A percentile compares a stretch with the other conserved stretches of the same genome.
These are phyloP conservation scores for Eueremaeus valkanovi DNA, from an alignment of 2,888 invertebrate species.

Conservation along the genomic window DNA sequence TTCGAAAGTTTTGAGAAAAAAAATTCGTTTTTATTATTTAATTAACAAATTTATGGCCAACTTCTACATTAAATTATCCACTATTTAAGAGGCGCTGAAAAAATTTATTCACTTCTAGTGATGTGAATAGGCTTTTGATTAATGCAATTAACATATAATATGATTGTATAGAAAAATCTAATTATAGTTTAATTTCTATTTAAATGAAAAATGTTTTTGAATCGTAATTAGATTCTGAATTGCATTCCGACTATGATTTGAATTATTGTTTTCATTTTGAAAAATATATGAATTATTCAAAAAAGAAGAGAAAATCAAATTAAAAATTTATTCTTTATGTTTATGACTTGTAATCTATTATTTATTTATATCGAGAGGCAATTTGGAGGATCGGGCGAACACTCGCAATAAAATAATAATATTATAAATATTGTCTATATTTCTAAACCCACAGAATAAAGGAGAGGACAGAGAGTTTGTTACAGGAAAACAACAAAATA, in stretches of 20 bases:
- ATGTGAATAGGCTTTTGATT: not conserved
- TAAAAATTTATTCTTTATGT: not conserved
- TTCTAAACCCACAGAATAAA: not conserved
- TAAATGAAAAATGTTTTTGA: too few species aligned
- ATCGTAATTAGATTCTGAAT: not conserved
- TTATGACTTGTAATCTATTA: not conserved
- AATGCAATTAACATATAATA: not conserved
- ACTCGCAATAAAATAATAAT: not conserved
- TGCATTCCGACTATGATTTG: not conserved
- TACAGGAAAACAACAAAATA: not conserved
- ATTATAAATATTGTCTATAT: too few species aligned
- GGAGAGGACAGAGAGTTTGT: not conserved
- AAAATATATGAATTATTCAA: not conserved
- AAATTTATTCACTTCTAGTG: not conserved
- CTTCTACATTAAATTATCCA: not conserved
- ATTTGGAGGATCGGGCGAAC: not conserved
- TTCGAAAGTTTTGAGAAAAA: not conserved
- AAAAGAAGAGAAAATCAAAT: not conserved
- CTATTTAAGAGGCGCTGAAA: not conserved
- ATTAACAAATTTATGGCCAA: not conserved
- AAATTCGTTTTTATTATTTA: not conserved
- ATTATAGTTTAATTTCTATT: not conserved
- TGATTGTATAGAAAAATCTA: not conserved
- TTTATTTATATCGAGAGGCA: not conserved
- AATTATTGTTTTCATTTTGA: too few species aligned